Evolutionary conservation across 1,140 invertebrate genomes (phyloP).

Genomic region (Tetramorium alpestre): DNA sequence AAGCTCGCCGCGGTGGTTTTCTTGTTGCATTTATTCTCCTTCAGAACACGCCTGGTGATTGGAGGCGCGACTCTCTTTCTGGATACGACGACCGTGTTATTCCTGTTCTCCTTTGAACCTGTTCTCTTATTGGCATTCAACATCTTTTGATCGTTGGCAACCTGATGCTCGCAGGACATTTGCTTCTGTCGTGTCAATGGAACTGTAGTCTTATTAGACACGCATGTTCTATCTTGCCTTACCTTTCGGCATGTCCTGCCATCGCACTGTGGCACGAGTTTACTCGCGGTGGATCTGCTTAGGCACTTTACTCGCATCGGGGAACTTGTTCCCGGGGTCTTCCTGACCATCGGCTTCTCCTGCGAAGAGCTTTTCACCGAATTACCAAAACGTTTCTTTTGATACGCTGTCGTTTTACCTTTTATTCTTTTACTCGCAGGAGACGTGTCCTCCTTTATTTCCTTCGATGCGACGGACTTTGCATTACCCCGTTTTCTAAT

Average conservation of each 20-base stretch:
- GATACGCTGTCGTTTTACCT: slow-evolving; percentile 64
- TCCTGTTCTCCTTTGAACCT: slow-evolving; percentile 81
- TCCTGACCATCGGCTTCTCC: slow-evolving; percentile 51
- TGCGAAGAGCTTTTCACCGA: slow-evolving; percentile 47
- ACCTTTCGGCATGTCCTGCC: slow-evolving; percentile 68
- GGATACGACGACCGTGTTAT: slow-evolving; percentile 17
- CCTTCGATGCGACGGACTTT: slow-evolving; percentile 17
- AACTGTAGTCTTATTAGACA: slow-evolving; percentile 53
- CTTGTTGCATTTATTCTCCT: slow-evolving; percentile 83
- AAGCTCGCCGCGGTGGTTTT: slow-evolving; percentile 64
- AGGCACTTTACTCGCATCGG: slow-evolving; percentile 72
- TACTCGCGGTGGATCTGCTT: slow-evolving; percentile 70
- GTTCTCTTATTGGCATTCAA: slow-evolving; percentile 69
- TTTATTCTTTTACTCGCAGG: slow-evolving; percentile 51
- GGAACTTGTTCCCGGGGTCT: slow-evolving; percentile 22
- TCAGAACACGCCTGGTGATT: slow-evolving; percentile 78
- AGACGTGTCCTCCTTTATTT: slow-evolving; percentile 40
- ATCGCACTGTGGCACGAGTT: slow-evolving; percentile 64
- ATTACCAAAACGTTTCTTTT: slow-evolving; percentile 67
- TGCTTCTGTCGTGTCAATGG: slow-evolving; percentile 69
- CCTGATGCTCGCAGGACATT: slow-evolving; percentile 58
- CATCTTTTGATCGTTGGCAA: slow-evolving; percentile 64
- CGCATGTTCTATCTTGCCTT: slow-evolving; percentile 69
- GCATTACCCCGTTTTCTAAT: slow-evolving; percentile 53
- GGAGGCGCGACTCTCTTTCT: slow-evolving; percentile 72